phyloP scores from a whole-genome alignment of 1,140 invertebrate genomes.

The Antheraea pernyi region DNA sequence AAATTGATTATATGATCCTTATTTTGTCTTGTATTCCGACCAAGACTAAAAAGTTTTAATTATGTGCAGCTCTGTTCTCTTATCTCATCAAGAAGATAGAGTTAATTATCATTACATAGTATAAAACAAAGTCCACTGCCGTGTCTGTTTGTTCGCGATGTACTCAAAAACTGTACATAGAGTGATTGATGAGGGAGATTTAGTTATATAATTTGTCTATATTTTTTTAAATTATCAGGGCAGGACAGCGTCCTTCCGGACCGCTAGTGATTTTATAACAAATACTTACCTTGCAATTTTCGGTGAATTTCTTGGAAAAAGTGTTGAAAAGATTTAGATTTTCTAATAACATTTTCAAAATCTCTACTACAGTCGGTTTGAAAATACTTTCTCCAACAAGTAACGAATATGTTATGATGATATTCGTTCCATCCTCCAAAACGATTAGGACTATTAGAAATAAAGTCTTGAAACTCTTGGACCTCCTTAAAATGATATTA shows the following conservation, averaged over 20 bases:
- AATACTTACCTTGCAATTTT: slow-evolving; percentile 17
- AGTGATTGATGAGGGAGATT: too few species aligned
- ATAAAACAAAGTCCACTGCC: too few species aligned
- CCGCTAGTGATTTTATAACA: neutral
- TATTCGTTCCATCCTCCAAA: slow-evolving; percentile 77
- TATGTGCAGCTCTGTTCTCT: too few species aligned
- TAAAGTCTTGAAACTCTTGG: slow-evolving; percentile 73
- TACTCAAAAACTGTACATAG: too few species aligned
- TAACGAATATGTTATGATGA: slow-evolving; percentile 74
- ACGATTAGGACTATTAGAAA: slow-evolving; percentile 60
- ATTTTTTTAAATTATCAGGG: neutral
- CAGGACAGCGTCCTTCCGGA: neutral
- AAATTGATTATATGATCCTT: too few species aligned
- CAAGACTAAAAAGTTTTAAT: too few species aligned
- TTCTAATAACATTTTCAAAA: neutral
- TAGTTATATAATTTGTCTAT: too few species aligned
- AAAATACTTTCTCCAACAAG: slow-evolving; percentile 68
- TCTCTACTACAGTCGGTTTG: slow-evolving; percentile 17
- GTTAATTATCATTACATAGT: too few species aligned
- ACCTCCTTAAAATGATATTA: slow-evolving; percentile 58
- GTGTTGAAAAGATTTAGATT: slow-evolving; percentile 5
- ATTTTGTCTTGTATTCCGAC: too few species aligned
- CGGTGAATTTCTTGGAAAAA: slow-evolving; percentile 14
- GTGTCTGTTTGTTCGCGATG: too few species aligned
- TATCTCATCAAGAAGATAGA: too few species aligned